Base-by-base conservation (phyloP, 1,140 invertebrate genomes). In the Drosophila nebulosa region DNA sequence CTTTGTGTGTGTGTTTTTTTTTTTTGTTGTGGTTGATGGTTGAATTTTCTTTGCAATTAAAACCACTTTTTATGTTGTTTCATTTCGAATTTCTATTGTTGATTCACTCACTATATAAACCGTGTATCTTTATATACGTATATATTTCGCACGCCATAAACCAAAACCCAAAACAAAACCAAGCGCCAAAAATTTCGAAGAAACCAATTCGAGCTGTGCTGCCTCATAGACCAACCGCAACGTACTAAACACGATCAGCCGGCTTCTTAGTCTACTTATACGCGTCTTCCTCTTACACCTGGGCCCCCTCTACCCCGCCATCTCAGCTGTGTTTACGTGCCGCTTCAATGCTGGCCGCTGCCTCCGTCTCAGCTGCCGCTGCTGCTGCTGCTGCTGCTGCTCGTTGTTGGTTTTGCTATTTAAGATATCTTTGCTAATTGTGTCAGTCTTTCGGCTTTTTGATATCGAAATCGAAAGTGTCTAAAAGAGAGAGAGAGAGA, bases 211-310 rank as follows among this genome's bases (percentile, higher is more conserved):
- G 27, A 50, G 73, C 57, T 78, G 78, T 78, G 78, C 55, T 75
- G 75, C 53, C 64, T 84, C 74, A 84, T 65, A 57, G 63, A 88
- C 83, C 74, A 79, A 76, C 76, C 83, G 83, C 83, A 72, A 78
- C 78, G 83, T 65, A 86, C 83, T 86, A 83, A 86, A 88, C 70
- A 78, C 81, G 83, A 88, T 88, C 83, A 68, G 62, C 69, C 61
- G 64, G 78, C 81, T 88, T 88, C 81, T 86, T 88, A 86, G 83
- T 83, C 81, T 86, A 86, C 81, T 86, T 86, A 86, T 86, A 83
- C 63, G 51, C 55, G 36, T 42, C 57, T 32, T 3, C 53, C 14
- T 7, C 26, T 16, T n/a, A 1, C 14, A 14, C 9, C 16, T 32
- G 4, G 0, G 1, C 5, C 5, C 6, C 6, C 3, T 42, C 16